Evolutionary conservation across 2,888 invertebrate species (phyloP).

Genomic region (Pocota personata): DNA sequence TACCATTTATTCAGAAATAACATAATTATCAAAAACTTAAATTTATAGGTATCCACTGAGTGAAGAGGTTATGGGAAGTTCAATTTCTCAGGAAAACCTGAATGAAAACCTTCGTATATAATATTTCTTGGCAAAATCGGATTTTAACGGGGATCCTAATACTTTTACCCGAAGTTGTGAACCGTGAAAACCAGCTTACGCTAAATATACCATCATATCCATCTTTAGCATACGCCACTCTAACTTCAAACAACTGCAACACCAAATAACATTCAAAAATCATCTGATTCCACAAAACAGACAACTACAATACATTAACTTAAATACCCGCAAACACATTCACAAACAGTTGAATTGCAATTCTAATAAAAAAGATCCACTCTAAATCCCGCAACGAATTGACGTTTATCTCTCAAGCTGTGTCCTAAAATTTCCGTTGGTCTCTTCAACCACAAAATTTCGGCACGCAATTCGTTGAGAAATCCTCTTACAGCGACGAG

Average conservation of each 20-base stretch:
- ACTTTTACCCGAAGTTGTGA: no score
- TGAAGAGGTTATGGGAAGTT: no score
- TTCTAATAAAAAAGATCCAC: neutral
- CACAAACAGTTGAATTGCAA: slow-evolving; percentile 28
- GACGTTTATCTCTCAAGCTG: slow-evolving; percentile 33
- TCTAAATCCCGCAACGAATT: slow-evolving; percentile 34
- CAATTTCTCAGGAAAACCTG: no score
- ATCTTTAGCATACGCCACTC: neutral
- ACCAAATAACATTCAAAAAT: neutral
- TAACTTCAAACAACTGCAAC: neutral
- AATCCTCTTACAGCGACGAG: neutral
- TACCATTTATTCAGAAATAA: no score
- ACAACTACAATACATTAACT: neutral
- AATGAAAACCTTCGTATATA: no score
- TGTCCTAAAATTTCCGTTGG: neutral
- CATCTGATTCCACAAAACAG: neutral
- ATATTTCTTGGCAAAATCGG: no score
- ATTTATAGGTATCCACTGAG: no score
- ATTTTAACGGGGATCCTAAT: no score
- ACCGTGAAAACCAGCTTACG: no score
- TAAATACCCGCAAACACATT: neutral
- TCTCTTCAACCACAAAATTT: slow-evolving; percentile 4
- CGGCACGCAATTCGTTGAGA: slow-evolving; percentile 11
- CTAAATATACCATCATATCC: no score
- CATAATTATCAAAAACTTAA: no score